Conservation (phyloP, 2,888 invertebrate species). For the Junonia oenone region DNA sequence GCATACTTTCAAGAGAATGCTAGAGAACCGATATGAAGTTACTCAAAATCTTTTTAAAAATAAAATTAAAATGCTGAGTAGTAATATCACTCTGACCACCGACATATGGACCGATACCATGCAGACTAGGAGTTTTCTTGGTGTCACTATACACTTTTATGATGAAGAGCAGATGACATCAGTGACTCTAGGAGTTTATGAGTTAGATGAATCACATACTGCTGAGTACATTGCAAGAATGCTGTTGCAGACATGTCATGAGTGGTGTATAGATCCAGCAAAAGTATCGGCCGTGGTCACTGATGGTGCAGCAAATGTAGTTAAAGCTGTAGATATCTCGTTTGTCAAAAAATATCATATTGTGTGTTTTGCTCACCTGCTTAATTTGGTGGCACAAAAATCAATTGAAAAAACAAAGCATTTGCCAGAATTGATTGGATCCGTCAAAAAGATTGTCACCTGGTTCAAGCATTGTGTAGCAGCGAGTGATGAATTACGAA, state of each 20-base stretch:
- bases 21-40: neutral
- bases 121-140: neutral
- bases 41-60: neutral
- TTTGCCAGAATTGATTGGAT: too few species aligned
- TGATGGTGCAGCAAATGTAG: slow-evolving; percentile 25
- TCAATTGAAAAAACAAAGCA: slow-evolving; percentile 2
- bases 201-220: neutral
- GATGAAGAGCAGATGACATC: neutral
- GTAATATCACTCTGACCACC: neutral
- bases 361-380: slow-evolving; percentile 1
- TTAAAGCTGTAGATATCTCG: slow-evolving; percentile 26
- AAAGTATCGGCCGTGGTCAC: slow-evolving; percentile 11
- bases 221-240: slow-evolving; percentile 11
- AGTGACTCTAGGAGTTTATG: neutral
- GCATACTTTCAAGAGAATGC: neutral
- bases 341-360: neutral
- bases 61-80: neutral
- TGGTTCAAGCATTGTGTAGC: slow-evolving; percentile 24
- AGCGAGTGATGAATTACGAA: slow-evolving; percentile 25
- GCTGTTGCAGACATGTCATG: slow-evolving; percentile 12
- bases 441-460: slow-evolving; percentile 19
- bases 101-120: neutral
- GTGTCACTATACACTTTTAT: neutral
- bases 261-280: slow-evolving; percentile 6
- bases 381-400: slow-evolving; percentile 31